Evolutionary conservation across 2,888 invertebrate genomes (phyloP).

Genomic region (Drosophila tanythrix): DNA sequence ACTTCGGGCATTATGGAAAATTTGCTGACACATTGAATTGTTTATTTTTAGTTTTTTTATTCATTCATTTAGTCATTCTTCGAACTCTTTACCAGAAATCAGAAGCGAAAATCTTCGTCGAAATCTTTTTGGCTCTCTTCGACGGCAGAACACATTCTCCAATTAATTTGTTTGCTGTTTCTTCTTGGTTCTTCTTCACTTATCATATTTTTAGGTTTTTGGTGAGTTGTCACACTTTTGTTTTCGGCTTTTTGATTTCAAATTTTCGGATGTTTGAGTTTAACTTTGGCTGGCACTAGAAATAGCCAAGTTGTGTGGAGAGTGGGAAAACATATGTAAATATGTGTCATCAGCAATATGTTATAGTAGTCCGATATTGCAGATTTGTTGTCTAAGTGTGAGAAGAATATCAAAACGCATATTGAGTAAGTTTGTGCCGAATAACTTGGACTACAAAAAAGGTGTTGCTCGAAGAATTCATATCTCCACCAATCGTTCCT

Average conservation of each 20-base stretch:
- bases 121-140: constrained; percentile 17
- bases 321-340: too few species aligned
- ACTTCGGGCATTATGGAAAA: too few species aligned
- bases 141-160: constrained; percentile 41
- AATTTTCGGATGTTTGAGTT: not conserved
- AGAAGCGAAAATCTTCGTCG: constrained; percentile 53
- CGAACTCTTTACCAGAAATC: constrained; percentile 69
- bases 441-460: not conserved
- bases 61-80: constrained; percentile 39
- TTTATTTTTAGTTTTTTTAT: not conserved
- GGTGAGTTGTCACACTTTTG: constrained; percentile 49
- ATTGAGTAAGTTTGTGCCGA: too few species aligned
- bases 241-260: constrained; percentile 5
- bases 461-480: too few species aligned
- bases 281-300: not conserved
- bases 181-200: constrained; percentile 16
- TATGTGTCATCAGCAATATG: too few species aligned
- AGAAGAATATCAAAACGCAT: too few species aligned
- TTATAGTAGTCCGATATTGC: too few species aligned
- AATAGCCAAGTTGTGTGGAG: not conserved
- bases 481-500: too few species aligned
- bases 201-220: constrained; percentile 38
- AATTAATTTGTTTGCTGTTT: constrained; percentile 41
- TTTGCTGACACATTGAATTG: not conserved
- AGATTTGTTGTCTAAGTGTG: too few species aligned